phyloP scores from a whole-genome alignment of 2,113 vertebrate species.

The Petrocephalus microphthalmus region DNA sequence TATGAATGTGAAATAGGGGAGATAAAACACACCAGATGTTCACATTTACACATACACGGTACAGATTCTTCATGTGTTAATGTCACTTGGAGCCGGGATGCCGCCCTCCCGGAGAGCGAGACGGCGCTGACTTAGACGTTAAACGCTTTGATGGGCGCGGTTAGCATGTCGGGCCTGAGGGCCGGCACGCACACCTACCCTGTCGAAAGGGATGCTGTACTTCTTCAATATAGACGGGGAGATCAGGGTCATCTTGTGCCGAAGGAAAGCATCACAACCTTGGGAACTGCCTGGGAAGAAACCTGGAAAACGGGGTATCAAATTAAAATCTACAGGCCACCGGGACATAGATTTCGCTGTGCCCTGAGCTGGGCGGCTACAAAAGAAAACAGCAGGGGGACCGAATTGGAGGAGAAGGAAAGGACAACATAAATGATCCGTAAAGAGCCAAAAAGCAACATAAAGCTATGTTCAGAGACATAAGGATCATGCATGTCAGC shows the following conservation, averaged over 20 bases:
- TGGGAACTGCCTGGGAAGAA: slow-evolving; percentile 97
- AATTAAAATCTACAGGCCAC: background rate
- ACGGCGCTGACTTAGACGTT: background rate
- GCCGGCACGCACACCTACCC: slow-evolving; percentile 61
- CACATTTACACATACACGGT: background rate
- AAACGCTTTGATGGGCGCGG: background rate
- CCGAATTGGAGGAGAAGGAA: background rate
- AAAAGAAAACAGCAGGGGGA: no score
- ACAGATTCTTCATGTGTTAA: background rate
- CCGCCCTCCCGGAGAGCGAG: background rate
- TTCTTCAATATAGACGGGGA: slow-evolving; percentile 97
- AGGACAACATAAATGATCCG: background rate
- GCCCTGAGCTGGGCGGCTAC: no score
- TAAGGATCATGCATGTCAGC: background rate
- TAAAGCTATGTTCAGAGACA: background rate
- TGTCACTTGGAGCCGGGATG: background rate
- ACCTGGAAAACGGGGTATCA: slow-evolving; percentile 51
- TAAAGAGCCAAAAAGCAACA: background rate
- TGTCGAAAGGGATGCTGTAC: slow-evolving; percentile 89
- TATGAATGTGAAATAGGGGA: background rate
- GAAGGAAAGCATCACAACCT: slow-evolving; percentile 93
- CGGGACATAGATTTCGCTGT: background rate
- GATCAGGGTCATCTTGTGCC: slow-evolving; percentile 98
- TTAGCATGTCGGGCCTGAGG: background rate
- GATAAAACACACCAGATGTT: background rate